Percentiles rank a stretch among this genome's conserved stretches.
phyloP scores from a whole-genome alignment of 1,140 invertebrate species.

The Aradophagus sp. region DNA sequence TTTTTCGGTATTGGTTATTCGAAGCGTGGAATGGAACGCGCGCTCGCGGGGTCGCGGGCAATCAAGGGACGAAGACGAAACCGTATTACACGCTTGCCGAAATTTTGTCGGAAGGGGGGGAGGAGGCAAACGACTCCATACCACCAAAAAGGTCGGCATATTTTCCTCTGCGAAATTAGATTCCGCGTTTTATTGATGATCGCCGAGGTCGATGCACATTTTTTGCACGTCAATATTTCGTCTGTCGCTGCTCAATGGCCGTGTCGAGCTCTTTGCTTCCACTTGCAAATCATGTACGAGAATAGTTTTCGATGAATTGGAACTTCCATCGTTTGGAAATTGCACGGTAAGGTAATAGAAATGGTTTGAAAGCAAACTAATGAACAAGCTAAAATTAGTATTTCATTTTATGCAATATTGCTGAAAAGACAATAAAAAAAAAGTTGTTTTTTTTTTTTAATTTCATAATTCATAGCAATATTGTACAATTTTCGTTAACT shows the following conservation, averaged over 20 bases:
- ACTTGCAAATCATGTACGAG: background rate
- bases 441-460: too few species aligned
- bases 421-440: slow-evolving; percentile 12
- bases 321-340: too few species aligned
- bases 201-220: slow-evolving; percentile 27
- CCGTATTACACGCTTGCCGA: slow-evolving; percentile 48
- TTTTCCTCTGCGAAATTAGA: slow-evolving; percentile 53
- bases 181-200: slow-evolving; percentile 53
- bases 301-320: background rate
- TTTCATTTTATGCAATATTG: too few species aligned
- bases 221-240: slow-evolving; percentile 40
- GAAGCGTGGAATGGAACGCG: slow-evolving; percentile 3
- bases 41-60: slow-evolving; percentile 12
- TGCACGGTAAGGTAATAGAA: too few species aligned
- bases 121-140: slow-evolving; percentile 30
- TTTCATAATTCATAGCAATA: too few species aligned
- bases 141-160: slow-evolving; percentile 39
- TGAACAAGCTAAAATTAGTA: too few species aligned
- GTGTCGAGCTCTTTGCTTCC: slow-evolving; percentile 15
- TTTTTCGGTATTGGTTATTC: slow-evolving; percentile 68
- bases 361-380: too few species aligned
- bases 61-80: slow-evolving; percentile 49
- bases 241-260: slow-evolving; percentile 31
- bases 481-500: too few species aligned
- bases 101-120: too few species aligned